Base-by-base conservation (phyloP, 2,888 invertebrate species). In the Saturnia japonica region DNA sequence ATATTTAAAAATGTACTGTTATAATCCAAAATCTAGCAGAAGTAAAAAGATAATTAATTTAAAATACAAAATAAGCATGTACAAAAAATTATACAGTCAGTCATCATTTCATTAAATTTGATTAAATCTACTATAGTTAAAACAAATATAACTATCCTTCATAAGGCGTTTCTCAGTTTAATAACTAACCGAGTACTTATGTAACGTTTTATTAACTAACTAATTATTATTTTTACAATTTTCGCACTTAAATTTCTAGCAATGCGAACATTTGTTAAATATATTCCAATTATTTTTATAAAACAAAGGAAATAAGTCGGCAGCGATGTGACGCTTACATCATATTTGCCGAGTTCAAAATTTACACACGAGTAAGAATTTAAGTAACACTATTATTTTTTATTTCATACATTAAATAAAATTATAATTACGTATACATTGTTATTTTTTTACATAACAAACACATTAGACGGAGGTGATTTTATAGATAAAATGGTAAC, bases 391-490 rank as follows among this genome's bases (percentile, higher is more conserved):
- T 64, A 64, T 64, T 64, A 64, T 64, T n/a, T 64, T 64, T 64
- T 22, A 64, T 64, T 64, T 64, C 64, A 40, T 64, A 64, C 64
- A 40, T 64, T 64, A 64, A 64, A 60, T 60, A 60, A 60, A 60
- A 64, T 34, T 64, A 69, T 73, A 76, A 74, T 73, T 71, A 70
- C 68, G 69, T 60, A 45, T 54, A 70, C 34, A 68, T 64, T 64
- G 68, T 70, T 69, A 62, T 43, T 72, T 34, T 60, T 51, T 70
- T 57, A 70, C 43, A 45, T 68, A 54, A 71, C 68, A n/a, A 71
- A 62, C 60, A 42, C 68, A 71, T 68, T 68, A 68, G 47, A 68
- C 68, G 45, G 62, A 71, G 64, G 42, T 60, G 68, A 70, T 68
- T 67, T 57, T 4, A 45, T 47, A 64, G 71, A 71, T 71, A 68